phyloP scores from a whole-genome alignment of 2,888 invertebrate genomes.

The Anthoptus insignis region DNA sequence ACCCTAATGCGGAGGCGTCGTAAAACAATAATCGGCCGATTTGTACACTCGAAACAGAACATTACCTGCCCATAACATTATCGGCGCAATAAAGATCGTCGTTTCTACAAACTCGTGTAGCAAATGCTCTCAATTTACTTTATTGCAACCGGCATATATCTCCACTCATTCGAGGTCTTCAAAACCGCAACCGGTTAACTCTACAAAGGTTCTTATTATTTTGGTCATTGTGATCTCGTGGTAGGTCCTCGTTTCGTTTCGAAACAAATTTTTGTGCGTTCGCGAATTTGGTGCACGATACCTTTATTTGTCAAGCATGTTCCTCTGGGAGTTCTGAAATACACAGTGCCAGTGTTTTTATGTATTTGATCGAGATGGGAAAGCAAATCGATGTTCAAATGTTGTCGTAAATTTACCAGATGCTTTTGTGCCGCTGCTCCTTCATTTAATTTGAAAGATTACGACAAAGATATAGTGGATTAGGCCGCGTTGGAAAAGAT shows the following conservation, averaged over 20 bases:
- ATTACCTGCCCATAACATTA: conserved; percentile 85
- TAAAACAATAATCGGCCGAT: conserved; percentile 79
- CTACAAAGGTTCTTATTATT: conserved; percentile 1
- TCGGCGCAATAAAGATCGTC: conserved; percentile 80
- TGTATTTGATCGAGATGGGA: conserved; percentile 34
- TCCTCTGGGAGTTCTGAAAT: conserved; percentile 55
- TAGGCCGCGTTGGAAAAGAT: conserved; percentile 51
- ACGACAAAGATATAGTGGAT: conserved; percentile 53
- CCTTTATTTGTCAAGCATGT: conserved; percentile 79
- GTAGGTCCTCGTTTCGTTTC: conserved; percentile 64
- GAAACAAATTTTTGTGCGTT: conserved; percentile 74
- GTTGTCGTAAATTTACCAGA: conserved; percentile 55
- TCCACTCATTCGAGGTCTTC: conserved; percentile 14
- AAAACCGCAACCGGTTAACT: background rate
- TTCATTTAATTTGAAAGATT: conserved; percentile 62
- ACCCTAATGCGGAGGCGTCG: conserved; percentile 51
- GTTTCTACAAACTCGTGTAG: conserved; percentile 78
- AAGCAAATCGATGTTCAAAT: conserved; percentile 30
- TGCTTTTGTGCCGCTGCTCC: conserved; percentile 51
- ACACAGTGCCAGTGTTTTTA: conserved; percentile 36
- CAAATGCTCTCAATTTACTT: conserved; percentile 84
- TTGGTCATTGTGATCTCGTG: conserved; percentile 62
- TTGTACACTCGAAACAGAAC: conserved; percentile 76
- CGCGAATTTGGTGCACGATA: conserved; percentile 75
- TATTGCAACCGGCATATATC: conserved; percentile 68